A percentile compares a stretch with the other conserved stretches of the same genome.
Conservation (phyloP, 2,797 vertebrate species). For the Hipposideros larvatus region DNA sequence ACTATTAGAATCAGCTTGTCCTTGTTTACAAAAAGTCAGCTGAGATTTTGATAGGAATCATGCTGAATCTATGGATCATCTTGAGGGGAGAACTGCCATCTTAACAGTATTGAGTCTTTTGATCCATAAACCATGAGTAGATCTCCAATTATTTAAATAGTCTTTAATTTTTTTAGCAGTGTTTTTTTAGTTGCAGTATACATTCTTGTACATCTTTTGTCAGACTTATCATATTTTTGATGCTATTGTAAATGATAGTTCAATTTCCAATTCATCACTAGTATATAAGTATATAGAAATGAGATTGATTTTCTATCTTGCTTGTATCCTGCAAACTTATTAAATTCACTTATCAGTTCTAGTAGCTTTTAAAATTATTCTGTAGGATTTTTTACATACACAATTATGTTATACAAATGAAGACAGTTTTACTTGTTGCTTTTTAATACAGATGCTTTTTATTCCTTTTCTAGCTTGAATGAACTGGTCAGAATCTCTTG, state of each 20-base stretch:
- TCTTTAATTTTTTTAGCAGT: background rate
- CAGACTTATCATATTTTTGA: background rate
- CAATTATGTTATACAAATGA: background rate
- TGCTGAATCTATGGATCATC: background rate
- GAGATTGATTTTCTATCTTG: background rate
- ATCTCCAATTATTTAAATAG: background rate
- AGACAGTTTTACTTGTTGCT: background rate
- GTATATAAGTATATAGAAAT: background rate
- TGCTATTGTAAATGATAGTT: conserved; percentile 11
- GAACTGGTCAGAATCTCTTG: background rate
- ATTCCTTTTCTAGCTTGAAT: background rate
- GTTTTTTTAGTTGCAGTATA: background rate
- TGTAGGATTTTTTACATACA: background rate
- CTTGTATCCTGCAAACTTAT: background rate
- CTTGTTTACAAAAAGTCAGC: background rate
- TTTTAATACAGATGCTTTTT: background rate
- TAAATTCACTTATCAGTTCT: conserved; percentile 4
- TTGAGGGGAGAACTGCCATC: background rate
- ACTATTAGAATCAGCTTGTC: background rate
- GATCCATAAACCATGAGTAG: background rate
- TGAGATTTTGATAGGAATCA: background rate
- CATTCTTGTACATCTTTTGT: background rate
- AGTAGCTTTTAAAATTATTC: background rate
- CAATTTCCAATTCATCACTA: background rate
- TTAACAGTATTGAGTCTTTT: background rate